Conservation (phyloP, 2,113 vertebrate genomes). For the Vicugna pacos region DNA sequence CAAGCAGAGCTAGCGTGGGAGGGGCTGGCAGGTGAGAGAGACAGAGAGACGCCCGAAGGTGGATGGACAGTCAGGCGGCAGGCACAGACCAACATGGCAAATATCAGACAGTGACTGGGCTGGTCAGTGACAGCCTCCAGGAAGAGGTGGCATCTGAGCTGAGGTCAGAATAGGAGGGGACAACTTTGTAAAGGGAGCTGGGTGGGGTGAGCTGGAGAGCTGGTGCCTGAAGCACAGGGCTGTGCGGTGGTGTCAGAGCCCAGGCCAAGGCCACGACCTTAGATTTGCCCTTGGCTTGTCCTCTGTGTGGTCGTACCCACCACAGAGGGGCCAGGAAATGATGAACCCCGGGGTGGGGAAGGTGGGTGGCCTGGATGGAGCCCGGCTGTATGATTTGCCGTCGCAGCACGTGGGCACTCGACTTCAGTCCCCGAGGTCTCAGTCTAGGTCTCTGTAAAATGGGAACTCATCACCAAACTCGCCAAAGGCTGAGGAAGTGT, state of each 20-base stretch:
- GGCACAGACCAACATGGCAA: background rate
- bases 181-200: accelerated
- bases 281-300: background rate
- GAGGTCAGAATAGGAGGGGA: background rate
- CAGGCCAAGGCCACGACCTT: background rate
- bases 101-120: background rate
- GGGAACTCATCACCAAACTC: background rate
- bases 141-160: background rate
- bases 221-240: accelerated
- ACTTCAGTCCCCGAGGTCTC: background rate
- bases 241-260: background rate
- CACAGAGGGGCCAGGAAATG: background rate
- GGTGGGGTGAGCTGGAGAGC: accelerated
- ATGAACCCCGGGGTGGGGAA: no score
- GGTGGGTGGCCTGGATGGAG: background rate
- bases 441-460: background rate
- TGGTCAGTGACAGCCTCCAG: background rate
- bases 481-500: background rate
- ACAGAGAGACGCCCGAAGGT: accelerated
- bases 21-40: no score
- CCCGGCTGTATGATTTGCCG: background rate
- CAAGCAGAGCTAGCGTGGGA: background rate
- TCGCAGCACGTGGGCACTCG: accelerated
- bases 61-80: no score
- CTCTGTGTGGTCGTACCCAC: background rate